Evolutionary conservation across 2,113 vertebrate genomes (phyloP).

Genomic region (Canis aureus): DNA sequence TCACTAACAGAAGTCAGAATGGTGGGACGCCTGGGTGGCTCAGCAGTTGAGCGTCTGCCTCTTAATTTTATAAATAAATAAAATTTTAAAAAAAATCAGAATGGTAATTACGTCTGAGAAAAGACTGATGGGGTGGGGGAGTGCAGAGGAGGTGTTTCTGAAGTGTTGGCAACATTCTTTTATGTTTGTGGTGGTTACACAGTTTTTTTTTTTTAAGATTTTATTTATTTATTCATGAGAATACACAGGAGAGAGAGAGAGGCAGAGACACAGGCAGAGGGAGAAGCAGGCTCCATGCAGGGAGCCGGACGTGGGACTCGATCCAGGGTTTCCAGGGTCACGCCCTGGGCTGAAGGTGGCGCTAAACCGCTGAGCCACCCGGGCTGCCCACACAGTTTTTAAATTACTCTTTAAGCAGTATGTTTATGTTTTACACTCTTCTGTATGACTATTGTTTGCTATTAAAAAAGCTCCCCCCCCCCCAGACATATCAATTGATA

Average conservation of each 20-base stretch:
- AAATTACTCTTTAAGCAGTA: neutral
- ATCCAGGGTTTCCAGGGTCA: no score
- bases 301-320: no score
- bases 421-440: neutral
- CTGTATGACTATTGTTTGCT: neutral
- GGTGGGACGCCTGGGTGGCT: neutral
- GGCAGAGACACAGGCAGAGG: no score
- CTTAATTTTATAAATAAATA: no score
- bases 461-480: neutral
- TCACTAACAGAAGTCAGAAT: conserved; percentile 9
- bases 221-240: no score
- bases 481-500: neutral
- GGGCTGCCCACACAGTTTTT: neutral
- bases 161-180: neutral
- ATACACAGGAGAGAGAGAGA: no score
- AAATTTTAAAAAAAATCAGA: neutral
- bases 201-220: neutral
- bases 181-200: neutral
- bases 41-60: no score
- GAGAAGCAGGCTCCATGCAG: no score
- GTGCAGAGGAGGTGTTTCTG: neutral
- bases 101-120: neutral
- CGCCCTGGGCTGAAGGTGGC: no score
- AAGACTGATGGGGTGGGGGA: neutral
- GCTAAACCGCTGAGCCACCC: no score